Conservation (phyloP, 2,888 invertebrate genomes). For the Palloptera scutellata region DNA sequence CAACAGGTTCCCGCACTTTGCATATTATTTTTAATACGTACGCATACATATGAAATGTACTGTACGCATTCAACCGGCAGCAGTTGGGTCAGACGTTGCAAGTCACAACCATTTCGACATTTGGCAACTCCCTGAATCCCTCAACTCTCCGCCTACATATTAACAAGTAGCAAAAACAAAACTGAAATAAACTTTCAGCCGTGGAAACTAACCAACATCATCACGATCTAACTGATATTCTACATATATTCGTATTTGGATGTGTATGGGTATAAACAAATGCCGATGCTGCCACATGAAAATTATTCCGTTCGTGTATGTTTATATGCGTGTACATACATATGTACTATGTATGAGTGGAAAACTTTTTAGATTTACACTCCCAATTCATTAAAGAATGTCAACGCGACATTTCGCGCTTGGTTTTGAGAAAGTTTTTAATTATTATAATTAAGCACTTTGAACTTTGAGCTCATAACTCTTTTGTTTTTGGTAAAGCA, state of each 20-base stretch:
- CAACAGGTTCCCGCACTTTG: slow-evolving; percentile 64
- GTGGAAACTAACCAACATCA: no score
- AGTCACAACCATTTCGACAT: slow-evolving; percentile 3
- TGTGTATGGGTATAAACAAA: not conserved
- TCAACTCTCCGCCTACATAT: slow-evolving; percentile 9
- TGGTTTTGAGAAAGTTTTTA: slow-evolving; percentile 44
- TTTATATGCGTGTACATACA: not conserved
- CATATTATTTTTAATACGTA: slow-evolving; percentile 37
- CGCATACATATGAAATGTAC: not conserved
- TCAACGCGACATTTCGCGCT: slow-evolving; percentile 45
- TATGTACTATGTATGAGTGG: not conserved
- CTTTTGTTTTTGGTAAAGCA: no score
- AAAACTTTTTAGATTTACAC: slow-evolving; percentile 20
- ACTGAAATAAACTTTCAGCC: not conserved
- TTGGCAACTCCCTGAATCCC: slow-evolving; percentile 6
- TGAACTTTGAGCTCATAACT: slow-evolving; percentile 36
- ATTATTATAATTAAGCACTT: slow-evolving; percentile 48
- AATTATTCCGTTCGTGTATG: not conserved
- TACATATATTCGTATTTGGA: no score
- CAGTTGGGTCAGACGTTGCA: slow-evolving; percentile 23
- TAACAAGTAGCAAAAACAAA: slow-evolving; percentile 13
- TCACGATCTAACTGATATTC: no score
- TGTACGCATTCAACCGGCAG: not conserved
- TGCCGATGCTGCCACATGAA: not conserved
- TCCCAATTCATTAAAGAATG: slow-evolving; percentile 33